A percentile compares a stretch with the other conserved stretches of the same genome.
Evolutionary conservation across 1,140 invertebrate genomes (phyloP).

Genomic region (Solen grandis): DNA sequence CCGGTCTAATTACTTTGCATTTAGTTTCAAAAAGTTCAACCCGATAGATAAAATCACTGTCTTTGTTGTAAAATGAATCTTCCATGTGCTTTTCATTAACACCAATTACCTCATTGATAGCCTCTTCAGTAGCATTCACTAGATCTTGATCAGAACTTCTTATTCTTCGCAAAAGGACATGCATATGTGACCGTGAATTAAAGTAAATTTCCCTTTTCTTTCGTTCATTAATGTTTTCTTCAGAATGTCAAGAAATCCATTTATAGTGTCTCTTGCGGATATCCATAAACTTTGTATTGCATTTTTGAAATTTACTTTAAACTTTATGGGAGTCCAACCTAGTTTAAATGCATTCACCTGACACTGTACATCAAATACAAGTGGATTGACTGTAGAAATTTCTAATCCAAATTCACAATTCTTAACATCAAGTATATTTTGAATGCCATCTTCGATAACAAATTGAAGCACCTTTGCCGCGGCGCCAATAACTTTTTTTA

Average conservation of each 20-base stretch:
- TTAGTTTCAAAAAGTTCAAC: no score
- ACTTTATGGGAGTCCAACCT: constrained; percentile 32
- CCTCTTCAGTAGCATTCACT: not conserved
- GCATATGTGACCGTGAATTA: not conserved
- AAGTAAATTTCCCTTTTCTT: constrained; percentile 18
- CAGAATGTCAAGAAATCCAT: no score
- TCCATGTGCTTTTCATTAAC: no score
- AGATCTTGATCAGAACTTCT: constrained; percentile 1
- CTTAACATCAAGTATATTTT: constrained; percentile 48
- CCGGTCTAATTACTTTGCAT: no score
- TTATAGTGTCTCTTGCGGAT: constrained; percentile 40
- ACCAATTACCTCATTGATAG: constrained; percentile 6
- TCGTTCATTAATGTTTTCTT: no score
- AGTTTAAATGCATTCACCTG: constrained; percentile 51
- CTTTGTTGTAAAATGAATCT: no score
- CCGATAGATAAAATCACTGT: no score
- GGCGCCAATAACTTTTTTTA: constrained; percentile 40
- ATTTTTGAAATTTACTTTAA: constrained; percentile 55
- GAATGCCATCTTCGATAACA: constrained; percentile 27
- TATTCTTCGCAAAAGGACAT: not conserved
- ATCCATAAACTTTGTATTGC: constrained; percentile 38
- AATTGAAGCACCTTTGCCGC: constrained; percentile 44
- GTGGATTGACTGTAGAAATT: constrained; percentile 33
- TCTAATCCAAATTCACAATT: constrained; percentile 56
- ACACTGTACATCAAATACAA: constrained; percentile 41